Conservation (phyloP, 2,888 invertebrate genomes). For the Torymus tubicola region DNA sequence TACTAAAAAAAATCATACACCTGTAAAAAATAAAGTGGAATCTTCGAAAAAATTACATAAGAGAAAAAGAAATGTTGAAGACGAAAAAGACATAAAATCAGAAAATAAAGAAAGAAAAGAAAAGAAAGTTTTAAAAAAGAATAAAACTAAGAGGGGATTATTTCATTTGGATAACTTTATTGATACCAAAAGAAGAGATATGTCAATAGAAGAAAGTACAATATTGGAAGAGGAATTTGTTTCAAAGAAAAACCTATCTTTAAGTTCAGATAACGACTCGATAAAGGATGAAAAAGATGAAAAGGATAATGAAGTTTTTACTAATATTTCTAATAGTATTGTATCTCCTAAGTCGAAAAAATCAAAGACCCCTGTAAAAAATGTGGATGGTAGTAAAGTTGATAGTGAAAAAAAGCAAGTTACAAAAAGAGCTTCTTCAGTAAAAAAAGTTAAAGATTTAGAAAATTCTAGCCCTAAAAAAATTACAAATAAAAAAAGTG, state of each 20-base stretch:
- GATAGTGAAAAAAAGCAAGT: neutral
- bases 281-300: neutral
- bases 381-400: neutral
- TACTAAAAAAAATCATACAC: neutral
- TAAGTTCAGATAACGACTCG: neutral
- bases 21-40: neutral
- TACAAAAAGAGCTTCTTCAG: neutral
- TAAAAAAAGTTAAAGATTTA: neutral
- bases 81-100: neutral
- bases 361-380: neutral
- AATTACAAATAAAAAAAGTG: neutral
- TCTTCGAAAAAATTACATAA: neutral
- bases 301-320: neutral
- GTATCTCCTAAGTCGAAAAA: neutral
- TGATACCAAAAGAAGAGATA: neutral
- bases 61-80: neutral
- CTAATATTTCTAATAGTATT: neutral
- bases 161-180: neutral
- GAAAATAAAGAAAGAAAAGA: neutral
- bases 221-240: neutral
- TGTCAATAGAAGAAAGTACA: neutral
- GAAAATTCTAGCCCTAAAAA: neutral
- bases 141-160: neutral
- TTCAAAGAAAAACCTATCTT: neutral
- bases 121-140: conserved; percentile 13